phyloP scores from a whole-genome alignment of 1,140 invertebrate genomes.

The Oscheius sp. region DNA sequence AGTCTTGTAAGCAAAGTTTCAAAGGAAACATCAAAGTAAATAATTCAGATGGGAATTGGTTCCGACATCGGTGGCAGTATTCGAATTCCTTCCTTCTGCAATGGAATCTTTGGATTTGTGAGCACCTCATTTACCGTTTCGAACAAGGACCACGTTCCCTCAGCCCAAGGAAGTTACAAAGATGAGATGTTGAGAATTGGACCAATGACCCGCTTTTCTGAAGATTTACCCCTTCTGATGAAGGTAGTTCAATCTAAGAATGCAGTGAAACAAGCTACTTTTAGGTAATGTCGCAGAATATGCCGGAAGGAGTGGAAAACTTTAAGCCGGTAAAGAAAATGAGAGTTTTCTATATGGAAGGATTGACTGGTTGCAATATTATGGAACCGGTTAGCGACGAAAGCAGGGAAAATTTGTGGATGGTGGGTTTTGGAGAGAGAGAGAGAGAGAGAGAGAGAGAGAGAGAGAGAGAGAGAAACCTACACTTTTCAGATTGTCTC shows the following conservation, averaged over 20 bases:
- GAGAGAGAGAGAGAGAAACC: background rate
- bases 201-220: conserved; percentile 17
- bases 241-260: conserved; percentile 16
- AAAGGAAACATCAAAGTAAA: background rate
- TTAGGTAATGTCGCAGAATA: conserved; percentile 4
- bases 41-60: conserved; percentile 73
- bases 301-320: conserved; percentile 15
- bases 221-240: conserved; percentile 22
- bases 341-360: conserved; percentile 27
- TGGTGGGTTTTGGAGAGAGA: background rate
- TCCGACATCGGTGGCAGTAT: conserved; percentile 93
- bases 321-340: conserved; percentile 9
- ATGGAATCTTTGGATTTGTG: conserved; percentile 90
- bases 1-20: conserved; percentile 64
- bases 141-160: conserved; percentile 16
- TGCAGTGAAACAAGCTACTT: background rate
- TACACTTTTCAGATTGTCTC: no score
- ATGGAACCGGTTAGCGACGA: conserved; percentile 3
- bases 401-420: background rate
- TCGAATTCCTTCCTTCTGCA: conserved; percentile 86
- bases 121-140: conserved; percentile 68
- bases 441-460: background rate
- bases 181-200: conserved; percentile 22
- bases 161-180: conserved; percentile 12
- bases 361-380: background rate